Conservation (phyloP, 2,888 invertebrate species). For the Apodemia duryi region DNA sequence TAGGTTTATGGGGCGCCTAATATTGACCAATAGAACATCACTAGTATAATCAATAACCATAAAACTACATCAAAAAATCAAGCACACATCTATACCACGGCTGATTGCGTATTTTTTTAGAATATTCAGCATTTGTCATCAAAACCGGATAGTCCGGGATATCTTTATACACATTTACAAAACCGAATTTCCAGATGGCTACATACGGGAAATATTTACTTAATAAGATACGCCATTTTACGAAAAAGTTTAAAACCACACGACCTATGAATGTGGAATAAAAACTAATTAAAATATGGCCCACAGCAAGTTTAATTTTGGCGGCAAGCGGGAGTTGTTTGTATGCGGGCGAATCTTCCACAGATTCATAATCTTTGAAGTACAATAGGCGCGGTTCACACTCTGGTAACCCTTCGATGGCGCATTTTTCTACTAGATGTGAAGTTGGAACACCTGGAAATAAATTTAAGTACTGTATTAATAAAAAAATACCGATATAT, state of each 20-base stretch:
- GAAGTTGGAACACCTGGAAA: not conserved
- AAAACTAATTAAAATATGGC: not conserved
- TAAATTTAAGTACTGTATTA: too few species aligned
- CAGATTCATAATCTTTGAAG: not conserved
- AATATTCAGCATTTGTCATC: slow-evolving; percentile 11
- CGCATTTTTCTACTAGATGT: not conserved
- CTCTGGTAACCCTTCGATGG: slow-evolving; percentile 1
- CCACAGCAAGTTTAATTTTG: not conserved
- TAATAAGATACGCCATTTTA: not conserved
- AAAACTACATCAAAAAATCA: not conserved
- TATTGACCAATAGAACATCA: too few species aligned
- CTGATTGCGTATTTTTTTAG: not conserved
- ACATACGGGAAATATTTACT: slow-evolving; percentile 2
- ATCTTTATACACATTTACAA: not conserved
- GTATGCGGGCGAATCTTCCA: not conserved
- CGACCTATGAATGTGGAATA: not conserved
- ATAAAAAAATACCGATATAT: too few species aligned
- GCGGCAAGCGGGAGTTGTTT: not conserved
- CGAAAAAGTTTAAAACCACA: not conserved
- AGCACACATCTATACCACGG: not conserved
- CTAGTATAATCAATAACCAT: too few species aligned
- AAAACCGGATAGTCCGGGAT: not conserved
- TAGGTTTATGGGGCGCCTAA: too few species aligned
- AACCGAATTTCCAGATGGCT: slow-evolving; percentile 1
- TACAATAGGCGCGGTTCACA: not conserved